Evolutionary conservation across 2,797 vertebrate species (phyloP).

Genomic region (Trichosurus vulpecula): DNA sequence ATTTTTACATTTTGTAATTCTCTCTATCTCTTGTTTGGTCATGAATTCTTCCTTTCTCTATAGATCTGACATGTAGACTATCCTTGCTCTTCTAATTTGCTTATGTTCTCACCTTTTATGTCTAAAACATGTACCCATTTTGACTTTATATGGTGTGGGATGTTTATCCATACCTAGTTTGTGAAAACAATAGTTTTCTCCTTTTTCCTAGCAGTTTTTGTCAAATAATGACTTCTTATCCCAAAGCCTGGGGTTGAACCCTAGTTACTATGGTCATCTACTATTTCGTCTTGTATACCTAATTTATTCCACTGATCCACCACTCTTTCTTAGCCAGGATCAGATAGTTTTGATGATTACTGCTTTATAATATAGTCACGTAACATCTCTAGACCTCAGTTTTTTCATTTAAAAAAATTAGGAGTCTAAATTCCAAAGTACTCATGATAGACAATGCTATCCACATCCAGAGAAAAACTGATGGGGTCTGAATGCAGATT

Average conservation of each 20-base stretch:
- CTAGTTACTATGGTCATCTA: neutral
- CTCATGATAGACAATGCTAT: neutral
- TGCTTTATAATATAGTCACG: neutral
- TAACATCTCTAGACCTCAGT: neutral
- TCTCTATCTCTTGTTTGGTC: no score
- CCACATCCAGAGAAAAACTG: neutral
- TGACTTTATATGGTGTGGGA: neutral
- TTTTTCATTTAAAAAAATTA: neutral
- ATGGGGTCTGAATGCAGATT: neutral
- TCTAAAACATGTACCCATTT: neutral
- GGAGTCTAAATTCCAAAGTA: neutral
- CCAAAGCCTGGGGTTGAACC: neutral
- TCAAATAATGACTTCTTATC: neutral
- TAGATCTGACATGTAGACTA: neutral
- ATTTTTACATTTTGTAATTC: no score
- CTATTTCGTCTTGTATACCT: neutral
- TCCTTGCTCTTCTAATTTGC: neutral
- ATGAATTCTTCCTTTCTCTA: neutral
- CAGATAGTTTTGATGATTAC: neutral
- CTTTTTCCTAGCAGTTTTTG: neutral
- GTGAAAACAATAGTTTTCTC: no score
- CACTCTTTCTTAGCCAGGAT: neutral
- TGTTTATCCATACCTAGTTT: neutral
- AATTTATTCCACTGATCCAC: neutral
- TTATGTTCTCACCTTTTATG: neutral